Conservation (phyloP, 2,888 invertebrate genomes). For the Caenorhabditis sinica region DNA sequence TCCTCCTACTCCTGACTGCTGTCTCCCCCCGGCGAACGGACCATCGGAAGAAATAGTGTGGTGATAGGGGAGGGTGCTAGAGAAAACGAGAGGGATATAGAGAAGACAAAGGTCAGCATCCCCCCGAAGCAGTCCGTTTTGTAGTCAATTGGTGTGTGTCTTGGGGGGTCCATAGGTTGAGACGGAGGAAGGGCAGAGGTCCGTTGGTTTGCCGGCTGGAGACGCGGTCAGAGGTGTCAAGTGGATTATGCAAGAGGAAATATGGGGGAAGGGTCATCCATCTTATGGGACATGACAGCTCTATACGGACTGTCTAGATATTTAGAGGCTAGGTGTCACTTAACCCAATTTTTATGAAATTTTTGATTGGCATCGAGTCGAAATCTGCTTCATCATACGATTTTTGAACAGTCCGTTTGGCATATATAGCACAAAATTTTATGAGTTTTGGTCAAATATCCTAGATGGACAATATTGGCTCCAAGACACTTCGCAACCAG, state of each 20-base stretch:
- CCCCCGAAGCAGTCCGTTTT: slow-evolving; percentile 28
- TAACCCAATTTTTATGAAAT: slow-evolving; percentile 34
- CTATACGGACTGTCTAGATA: too few relatives aligned
- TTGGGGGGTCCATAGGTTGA: too few relatives aligned
- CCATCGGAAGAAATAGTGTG: slow-evolving; percentile 20
- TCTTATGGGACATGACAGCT: slow-evolving; percentile 34
- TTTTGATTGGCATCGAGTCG: not conserved
- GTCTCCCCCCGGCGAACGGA: too few relatives aligned
- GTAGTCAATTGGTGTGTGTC: slow-evolving; percentile 42
- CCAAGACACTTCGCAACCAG: too few relatives aligned
- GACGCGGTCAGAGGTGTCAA: slow-evolving; percentile 40
- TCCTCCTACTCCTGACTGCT: too few relatives aligned
- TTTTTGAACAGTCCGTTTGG: too few relatives aligned
- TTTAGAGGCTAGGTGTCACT: not conserved
- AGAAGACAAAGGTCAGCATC: slow-evolving; percentile 44
- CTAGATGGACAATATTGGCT: too few relatives aligned
- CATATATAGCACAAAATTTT: too few relatives aligned
- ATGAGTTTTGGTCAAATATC: too few relatives aligned
- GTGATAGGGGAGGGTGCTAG: slow-evolving; percentile 40
- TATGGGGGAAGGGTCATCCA: slow-evolving; percentile 20
- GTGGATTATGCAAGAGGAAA: slow-evolving; percentile 55
- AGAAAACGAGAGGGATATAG: slow-evolving; percentile 1
- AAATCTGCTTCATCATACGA: not conserved
- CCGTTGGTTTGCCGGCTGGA: not conserved
- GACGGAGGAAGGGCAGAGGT: too few relatives aligned